Conservation (phyloP, 2,797 vertebrate genomes). For the Epinephelus awoara region DNA sequence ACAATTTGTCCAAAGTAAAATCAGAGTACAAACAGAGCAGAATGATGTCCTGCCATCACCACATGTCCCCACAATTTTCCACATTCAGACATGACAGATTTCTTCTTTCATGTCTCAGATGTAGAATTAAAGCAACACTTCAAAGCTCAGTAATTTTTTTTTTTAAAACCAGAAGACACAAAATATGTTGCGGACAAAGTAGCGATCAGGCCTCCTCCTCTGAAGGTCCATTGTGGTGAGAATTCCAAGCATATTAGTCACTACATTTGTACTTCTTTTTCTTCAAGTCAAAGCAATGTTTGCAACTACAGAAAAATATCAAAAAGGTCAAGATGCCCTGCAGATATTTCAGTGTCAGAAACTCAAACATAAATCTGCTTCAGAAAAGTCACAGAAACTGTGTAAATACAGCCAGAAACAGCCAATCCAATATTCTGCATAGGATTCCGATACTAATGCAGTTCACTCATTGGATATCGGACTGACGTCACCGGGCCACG, state of each 20-base stretch:
- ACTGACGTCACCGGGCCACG: too few species aligned
- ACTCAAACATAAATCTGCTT: slow-evolving; percentile 1
- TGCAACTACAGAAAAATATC: not conserved
- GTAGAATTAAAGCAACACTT: not conserved
- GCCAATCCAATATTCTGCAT: too few species aligned
- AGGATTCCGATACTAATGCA: too few species aligned
- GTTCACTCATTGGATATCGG: too few species aligned
- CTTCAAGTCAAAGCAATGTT: not conserved
- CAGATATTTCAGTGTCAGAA: not conserved
- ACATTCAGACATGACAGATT: slow-evolving; percentile 7
- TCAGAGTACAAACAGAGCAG: not conserved
- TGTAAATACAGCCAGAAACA: slow-evolving; percentile 13
- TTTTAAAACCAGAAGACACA: not conserved
- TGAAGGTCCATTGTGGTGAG: not conserved
- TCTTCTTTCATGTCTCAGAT: not conserved
- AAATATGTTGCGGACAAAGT: not conserved
- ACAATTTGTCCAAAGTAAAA: not conserved
- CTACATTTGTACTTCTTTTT: not conserved
- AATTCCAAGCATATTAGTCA: not conserved
- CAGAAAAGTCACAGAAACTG: slow-evolving; percentile 25
- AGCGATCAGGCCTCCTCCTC: not conserved
- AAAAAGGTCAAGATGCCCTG: not conserved
- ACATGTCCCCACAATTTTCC: not conserved
- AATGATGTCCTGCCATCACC: slow-evolving; percentile 2
- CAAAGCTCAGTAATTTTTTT: not conserved